Percentiles rank a stretch among this genome's conserved stretches.
phyloP scores from a whole-genome alignment of 1,140 invertebrate genomes.

The Lasaia peninsularis region DNA sequence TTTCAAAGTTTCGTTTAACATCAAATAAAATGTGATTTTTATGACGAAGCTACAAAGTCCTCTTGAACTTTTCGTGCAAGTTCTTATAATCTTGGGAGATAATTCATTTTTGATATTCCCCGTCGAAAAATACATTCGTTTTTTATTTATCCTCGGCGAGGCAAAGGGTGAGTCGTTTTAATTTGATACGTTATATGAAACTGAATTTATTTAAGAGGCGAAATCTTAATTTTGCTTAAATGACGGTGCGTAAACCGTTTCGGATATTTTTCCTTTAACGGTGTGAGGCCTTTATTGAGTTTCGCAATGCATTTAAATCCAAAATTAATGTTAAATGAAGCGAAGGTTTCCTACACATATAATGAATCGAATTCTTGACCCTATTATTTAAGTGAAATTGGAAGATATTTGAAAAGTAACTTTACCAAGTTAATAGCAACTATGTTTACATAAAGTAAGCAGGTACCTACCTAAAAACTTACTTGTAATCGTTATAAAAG shows the following conservation, averaged over 20 bases:
- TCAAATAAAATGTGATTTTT: constrained; percentile 8
- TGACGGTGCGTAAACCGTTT: constrained; percentile 52
- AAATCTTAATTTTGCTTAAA: constrained; percentile 53
- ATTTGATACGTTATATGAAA: constrained; percentile 61
- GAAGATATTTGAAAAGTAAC: no score
- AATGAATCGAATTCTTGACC: not conserved
- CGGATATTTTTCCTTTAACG: constrained; percentile 50
- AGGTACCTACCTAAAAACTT: no score
- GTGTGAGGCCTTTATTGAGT: constrained; percentile 48
- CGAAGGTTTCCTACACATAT: not conserved
- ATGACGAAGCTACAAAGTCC: constrained; percentile 7
- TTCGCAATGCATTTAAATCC: constrained; percentile 57
- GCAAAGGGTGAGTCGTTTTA: constrained; percentile 28
- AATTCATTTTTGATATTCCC: constrained; percentile 9
- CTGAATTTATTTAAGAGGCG: constrained; percentile 51
- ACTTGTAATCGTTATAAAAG: no score
- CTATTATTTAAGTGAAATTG: not conserved
- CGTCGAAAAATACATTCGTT: constrained; percentile 29
- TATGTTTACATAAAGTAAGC: no score
- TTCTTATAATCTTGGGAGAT: not conserved
- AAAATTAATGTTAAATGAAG: constrained; percentile 34
- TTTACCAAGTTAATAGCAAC: no score
- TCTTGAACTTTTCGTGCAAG: not conserved
- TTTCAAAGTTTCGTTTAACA: constrained; percentile 14
- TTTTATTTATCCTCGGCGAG: constrained; percentile 9